Conservation (phyloP, 2,888 invertebrate genomes). For the Acanthosepion lycidas region DNA sequence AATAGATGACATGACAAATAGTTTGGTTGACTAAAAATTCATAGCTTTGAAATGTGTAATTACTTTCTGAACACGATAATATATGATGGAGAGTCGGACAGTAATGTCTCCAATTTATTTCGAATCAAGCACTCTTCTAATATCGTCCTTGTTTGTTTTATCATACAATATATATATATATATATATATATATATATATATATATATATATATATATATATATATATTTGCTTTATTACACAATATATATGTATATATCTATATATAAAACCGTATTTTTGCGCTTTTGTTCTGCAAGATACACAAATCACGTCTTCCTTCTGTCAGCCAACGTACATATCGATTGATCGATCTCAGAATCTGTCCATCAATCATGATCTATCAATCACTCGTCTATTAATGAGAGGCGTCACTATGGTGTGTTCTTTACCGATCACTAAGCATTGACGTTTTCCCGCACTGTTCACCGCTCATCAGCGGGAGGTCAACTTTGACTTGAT, state of each 20-base stretch:
- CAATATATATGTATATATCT: neutral
- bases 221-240: neutral
- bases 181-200: neutral
- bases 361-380: constrained; percentile 13
- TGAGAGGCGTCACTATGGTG: constrained; percentile 33
- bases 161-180: neutral
- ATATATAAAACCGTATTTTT: neutral
- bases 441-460: neutral
- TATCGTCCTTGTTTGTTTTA: no score
- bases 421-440: neutral
- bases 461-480: neutral
- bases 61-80: no score
- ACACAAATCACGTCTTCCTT: no score
- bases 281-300: no score
- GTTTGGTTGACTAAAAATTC: no score
- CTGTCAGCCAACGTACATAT: neutral
- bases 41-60: no score
- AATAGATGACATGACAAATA: no score
- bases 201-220: no score
- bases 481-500: constrained; percentile 33
- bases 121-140: no score
- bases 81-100: no score
- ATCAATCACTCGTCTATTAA: neutral
- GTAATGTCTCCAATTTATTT: no score
- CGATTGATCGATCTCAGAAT: neutral